Conservation (phyloP, 2,888 invertebrate genomes). For the Ligdia adustata region DNA sequence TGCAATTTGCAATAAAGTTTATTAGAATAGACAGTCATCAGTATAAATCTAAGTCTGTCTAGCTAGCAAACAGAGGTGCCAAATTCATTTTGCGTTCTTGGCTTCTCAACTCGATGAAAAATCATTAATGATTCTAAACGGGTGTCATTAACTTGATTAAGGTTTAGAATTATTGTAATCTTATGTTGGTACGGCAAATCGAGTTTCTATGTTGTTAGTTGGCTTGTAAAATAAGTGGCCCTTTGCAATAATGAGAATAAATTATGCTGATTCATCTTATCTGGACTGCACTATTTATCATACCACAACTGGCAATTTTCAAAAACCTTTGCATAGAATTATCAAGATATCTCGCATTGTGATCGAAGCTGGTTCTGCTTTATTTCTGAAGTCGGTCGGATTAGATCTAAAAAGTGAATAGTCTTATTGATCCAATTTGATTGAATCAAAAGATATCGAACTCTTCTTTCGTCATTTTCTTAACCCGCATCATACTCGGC, state of each 20-base stretch:
- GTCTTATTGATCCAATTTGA: neutral
- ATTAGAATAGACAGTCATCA: neutral
- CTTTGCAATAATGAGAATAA: too few species aligned
- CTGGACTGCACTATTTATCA: too few species aligned
- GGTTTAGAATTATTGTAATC: constrained; percentile 2
- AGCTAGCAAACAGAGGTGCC: constrained; percentile 19
- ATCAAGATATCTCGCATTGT: too few species aligned
- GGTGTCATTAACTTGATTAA: constrained; percentile 9
- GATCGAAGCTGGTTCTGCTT: neutral
- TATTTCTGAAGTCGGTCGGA: neutral
- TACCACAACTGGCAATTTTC: too few species aligned
- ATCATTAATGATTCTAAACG: constrained; percentile 30
- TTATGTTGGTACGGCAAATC: constrained; percentile 1
- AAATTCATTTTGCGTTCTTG: constrained; percentile 39
- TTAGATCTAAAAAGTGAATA: neutral
- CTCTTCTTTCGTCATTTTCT: neutral
- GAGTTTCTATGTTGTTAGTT: too few species aligned
- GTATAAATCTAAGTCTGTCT: neutral
- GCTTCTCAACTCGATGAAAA: constrained; percentile 31
- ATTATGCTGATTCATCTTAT: too few species aligned
- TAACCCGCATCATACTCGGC: neutral
- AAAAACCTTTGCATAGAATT: too few species aligned
- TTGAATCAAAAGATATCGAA: too few species aligned
- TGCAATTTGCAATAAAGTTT: neutral
- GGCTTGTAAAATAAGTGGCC: constrained; percentile 8